Base-by-base conservation (phyloP, 2,797 vertebrate genomes). In the Scolopax rusticola region DNA sequence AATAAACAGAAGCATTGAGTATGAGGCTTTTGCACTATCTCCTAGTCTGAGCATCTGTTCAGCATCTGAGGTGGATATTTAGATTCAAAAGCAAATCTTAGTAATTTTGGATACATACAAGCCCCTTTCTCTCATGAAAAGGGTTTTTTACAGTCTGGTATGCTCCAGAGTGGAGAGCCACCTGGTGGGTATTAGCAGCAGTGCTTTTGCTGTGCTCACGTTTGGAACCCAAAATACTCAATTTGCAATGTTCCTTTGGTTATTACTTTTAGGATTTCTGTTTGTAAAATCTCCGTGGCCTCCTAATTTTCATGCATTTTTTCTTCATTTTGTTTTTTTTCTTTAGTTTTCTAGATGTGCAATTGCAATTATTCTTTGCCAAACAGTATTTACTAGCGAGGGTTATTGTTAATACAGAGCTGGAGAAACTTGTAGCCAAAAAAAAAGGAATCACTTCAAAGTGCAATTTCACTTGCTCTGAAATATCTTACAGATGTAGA, bases 121-220 rank as follows among this genome's bases (percentile, higher is more conserved):
- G 14, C n/a, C 25, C 13, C 32, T 53, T 69, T 64, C 61, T 69
- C 40, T 70, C 25, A 1, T 1, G 40, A 48, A 23, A 30, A 75
- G 11, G 21, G 45, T 56, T 65, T 89, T 70, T 80, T 60, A 32
- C 51, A 18, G 3, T 1, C 25, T 18, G 47, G 43, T 25, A 1
- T 86, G 36, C 23, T 86, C 67, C 89, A 95, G 89, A 11, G 27
- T 43, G 28, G 54, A 84, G 95, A 86, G 96, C 77, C 95, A 94
- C 71, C 95, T 85, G 69, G 51, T 94, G 96, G 94, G 51, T 11
- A 6, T 30, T 48, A 53, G 43, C 57, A 68, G 87, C 82, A 36
- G 32, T 16, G 63, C 64, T 68, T 84, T 32, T 32, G 25, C 69
- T n/a, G 21, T 12, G 11, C 25, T 85, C 45, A 5, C 2, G 1